These are phyloP conservation scores for Helicoverpa zea DNA, from an alignment of 1,140 invertebrate genomes.

Conservation along the genomic window DNA sequence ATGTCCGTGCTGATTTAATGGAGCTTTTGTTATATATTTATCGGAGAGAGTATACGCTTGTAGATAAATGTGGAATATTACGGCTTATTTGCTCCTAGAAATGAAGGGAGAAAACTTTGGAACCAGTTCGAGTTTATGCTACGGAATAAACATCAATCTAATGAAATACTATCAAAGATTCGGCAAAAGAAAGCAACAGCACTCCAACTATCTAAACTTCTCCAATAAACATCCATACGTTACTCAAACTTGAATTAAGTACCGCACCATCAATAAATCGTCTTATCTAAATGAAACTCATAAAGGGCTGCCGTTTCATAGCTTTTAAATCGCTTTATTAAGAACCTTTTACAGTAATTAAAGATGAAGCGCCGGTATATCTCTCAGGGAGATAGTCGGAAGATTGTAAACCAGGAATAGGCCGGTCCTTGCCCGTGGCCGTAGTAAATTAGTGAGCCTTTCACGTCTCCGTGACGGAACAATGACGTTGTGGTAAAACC, in stretches of 20 bases:
- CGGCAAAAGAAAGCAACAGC: not conserved
- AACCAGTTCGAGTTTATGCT: no score
- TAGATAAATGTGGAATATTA: not conserved
- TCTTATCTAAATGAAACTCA: slow-evolving; percentile 64
- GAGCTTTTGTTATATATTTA: slow-evolving; percentile 62
- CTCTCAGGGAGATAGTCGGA: slow-evolving; percentile 54
- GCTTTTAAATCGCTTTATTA: slow-evolving; percentile 65
- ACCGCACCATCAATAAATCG: slow-evolving; percentile 52
- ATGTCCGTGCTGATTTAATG: slow-evolving; percentile 70
- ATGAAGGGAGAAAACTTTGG: not conserved
- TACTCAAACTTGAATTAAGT: slow-evolving; percentile 36
- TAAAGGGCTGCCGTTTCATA: slow-evolving; percentile 60
- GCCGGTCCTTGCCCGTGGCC: slow-evolving; percentile 61
- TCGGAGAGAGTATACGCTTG: not conserved
- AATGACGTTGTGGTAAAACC: slow-evolving; percentile 73
- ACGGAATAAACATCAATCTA: no score
- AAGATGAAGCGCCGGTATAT: slow-evolving; percentile 65
- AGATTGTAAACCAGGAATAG: slow-evolving; percentile 72
- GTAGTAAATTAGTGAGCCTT: slow-evolving; percentile 66
- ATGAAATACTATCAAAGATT: not conserved
- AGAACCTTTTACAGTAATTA: slow-evolving; percentile 71
- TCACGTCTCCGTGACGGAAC: slow-evolving; percentile 57
- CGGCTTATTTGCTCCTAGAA: not conserved
- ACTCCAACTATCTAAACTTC: slow-evolving; percentile 22
- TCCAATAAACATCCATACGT: slow-evolving; percentile 38